phyloP scores from a whole-genome alignment of 2,797 vertebrate genomes.

The Etheostoma perlongum region DNA sequence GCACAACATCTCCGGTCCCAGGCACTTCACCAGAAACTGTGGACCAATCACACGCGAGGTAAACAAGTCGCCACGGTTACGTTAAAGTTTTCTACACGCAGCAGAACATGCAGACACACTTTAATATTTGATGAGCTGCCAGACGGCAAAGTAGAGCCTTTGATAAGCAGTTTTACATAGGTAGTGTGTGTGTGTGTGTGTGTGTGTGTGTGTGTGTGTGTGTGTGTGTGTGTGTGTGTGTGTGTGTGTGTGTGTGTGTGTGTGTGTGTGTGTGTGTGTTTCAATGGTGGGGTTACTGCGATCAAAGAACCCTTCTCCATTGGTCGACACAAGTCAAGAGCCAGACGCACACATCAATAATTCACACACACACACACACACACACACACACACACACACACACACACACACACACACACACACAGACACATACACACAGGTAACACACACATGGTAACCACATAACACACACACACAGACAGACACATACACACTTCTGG shows the following conservation, averaged over 20 bases:
- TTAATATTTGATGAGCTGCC: constrained; percentile 77
- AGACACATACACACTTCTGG: no score
- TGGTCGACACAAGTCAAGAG: constrained; percentile 56
- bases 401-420: no score
- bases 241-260: constrained; percentile 29
- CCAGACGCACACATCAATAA: constrained; percentile 70
- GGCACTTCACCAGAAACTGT: no score
- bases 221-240: constrained; percentile 20
- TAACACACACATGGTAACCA: no score
- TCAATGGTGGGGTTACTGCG: constrained; percentile 34
- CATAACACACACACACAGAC: no score
- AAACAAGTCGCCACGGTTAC: background rate
- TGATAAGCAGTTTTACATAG: constrained; percentile 62
- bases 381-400: background rate
- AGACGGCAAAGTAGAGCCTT: constrained; percentile 64
- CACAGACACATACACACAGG: no score
- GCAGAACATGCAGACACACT: constrained; percentile 26
- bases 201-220: background rate
- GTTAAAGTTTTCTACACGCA: background rate
- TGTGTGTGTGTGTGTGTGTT: constrained; percentile 3
- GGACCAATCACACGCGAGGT: no score
- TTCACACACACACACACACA: constrained; percentile 53
- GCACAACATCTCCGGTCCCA: no score
- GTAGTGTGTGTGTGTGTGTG: constrained; percentile 2
- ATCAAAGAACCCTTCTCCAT: constrained; percentile 67